Evolutionary conservation across 2,888 invertebrate genomes (phyloP), one percentile per base, ranked within the genome.

Genomic region (Apantesis nais): DNA sequence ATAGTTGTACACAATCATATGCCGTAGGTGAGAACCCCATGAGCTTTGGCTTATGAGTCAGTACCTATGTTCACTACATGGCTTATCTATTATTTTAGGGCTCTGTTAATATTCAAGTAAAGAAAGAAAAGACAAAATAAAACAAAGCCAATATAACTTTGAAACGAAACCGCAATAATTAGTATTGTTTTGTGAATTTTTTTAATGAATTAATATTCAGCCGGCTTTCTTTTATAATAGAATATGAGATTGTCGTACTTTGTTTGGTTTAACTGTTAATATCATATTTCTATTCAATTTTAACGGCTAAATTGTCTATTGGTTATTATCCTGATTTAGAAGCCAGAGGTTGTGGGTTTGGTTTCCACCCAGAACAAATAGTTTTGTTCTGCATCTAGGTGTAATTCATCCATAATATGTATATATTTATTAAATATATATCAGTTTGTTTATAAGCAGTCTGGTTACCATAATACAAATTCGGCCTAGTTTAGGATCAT

Each of bases 141-240:
- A 52, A 55, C 55, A 41, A 63, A 63, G 63, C 44, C 29, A 41
- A 41, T 39, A 52, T 34, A 52, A 52, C 52, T 52, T 48, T 37
- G 34, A 41, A 41, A 63, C 9, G 16, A 63, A n/a, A 63, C 63
- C 41, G 14, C 25, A 41, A 25, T 39, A 63, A 39, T 63, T 41
- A 44, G 31, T 31, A 19, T 60, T 60, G 29, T 61, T 60, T 60
- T 19, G 60, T 61, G 31, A 19, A 61, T 34, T 22, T 34, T 19
- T 55, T 55, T 3, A 52, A 52, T 25, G 25, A 61, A 61, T 61
- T 16, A 61, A 61, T 31, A 34, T 52, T 52, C 9, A 11, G 2
- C 2, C 16, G 31, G 31, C 60, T 31, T 61, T 61, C 60, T 34
- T 61, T 29, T 34, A 31, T 34, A 29, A 9, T 55, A 12, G n/a